phyloP scores from a whole-genome alignment of 2,888 invertebrate genomes.

The Lepidocyrtoides sp. region DNA sequence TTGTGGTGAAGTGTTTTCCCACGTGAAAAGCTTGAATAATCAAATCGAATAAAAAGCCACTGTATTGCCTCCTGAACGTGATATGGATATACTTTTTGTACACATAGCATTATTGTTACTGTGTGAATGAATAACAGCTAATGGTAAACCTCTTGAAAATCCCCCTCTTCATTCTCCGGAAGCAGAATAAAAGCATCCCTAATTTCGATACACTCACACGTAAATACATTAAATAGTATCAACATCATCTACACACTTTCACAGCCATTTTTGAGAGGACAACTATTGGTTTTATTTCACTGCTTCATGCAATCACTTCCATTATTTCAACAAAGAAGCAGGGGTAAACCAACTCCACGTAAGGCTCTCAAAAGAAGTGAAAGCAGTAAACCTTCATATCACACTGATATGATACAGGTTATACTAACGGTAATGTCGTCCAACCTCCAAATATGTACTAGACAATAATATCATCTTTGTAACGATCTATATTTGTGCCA shows the following conservation, averaged over 20 bases:
- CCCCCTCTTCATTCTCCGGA: background rate
- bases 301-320: background rate
- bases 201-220: background rate
- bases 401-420: no score
- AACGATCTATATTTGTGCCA: background rate
- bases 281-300: background rate
- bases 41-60: background rate
- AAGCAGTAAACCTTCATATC: slow-evolving; percentile 29
- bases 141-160: slow-evolving; percentile 20
- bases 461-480: no score
- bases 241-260: background rate
- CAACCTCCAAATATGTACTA: no score
- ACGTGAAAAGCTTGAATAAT: no score
- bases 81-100: no score
- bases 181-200: background rate
- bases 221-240: background rate
- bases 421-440: no score
- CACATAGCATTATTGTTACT: no score
- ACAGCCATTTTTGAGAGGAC: background rate
- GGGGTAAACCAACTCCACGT: background rate
- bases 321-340: slow-evolving; percentile 1
- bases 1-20: no score
- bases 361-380: slow-evolving; percentile 1
- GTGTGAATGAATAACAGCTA: background rate
- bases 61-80: background rate